These are phyloP conservation scores for Aurelia sp. DNA, from an alignment of 30 jellyfish, hydroid and myxozoan genomes.

Conservation along the genomic window DNA sequence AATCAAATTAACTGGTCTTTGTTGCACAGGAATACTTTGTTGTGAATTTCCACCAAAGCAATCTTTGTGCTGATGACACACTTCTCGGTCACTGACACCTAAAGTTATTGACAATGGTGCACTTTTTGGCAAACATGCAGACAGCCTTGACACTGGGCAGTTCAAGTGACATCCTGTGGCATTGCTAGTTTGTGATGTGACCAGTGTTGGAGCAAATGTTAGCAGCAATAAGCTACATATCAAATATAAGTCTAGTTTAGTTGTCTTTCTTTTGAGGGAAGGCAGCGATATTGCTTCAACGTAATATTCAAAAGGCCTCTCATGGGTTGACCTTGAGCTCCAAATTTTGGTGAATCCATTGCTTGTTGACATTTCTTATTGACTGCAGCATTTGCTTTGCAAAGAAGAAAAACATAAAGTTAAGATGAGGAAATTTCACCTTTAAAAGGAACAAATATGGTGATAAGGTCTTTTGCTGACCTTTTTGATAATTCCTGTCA, in stretches of 20 bases:
- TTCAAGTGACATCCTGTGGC: constrained; percentile 17
- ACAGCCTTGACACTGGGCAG: constrained; percentile 38
- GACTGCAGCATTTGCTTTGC: too few relatives aligned
- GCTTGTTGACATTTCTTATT: too few relatives aligned
- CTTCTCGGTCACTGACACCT: constrained; percentile 51
- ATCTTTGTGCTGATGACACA: constrained; percentile 41
- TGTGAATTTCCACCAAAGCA: constrained; percentile 43
- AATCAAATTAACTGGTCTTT: constrained; percentile 45
- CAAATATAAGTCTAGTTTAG: neutral
- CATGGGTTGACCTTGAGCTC: neutral
- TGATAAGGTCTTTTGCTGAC: too few relatives aligned
- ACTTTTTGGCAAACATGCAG: constrained; percentile 41
- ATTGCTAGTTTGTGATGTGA: constrained; percentile 11
- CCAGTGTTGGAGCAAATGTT: neutral
- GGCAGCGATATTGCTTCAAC: constrained; percentile 27
- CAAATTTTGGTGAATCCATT: too few relatives aligned
- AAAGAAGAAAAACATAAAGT: too few relatives aligned
- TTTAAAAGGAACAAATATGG: too few relatives aligned
- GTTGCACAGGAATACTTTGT: constrained; percentile 42
- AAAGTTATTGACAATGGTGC: neutral
- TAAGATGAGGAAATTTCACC: too few relatives aligned
- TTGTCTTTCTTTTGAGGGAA: neutral
- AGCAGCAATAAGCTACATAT: neutral
- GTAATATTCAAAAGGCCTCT: constrained; percentile 14
- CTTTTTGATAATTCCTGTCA: too few relatives aligned